Percentiles rank a stretch among this genome's conserved stretches.
Evolutionary conservation across 2,797 vertebrate genomes (phyloP).

Genomic region (Sphaeramia orbicularis): DNA sequence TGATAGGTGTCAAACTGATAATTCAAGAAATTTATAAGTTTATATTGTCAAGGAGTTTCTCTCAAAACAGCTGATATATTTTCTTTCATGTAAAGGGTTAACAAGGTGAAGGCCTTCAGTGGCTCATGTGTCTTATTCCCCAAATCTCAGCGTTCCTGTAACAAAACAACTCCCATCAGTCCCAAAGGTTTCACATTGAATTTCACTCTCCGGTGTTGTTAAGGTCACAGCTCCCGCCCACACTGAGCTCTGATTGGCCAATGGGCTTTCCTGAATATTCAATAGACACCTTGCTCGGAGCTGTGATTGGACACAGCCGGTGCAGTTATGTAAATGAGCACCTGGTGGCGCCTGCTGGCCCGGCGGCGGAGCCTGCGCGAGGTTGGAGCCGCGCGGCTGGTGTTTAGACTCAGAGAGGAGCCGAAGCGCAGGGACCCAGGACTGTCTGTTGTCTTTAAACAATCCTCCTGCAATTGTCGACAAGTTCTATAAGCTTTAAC

Average conservation of each 20-base stretch:
- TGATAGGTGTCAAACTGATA: slow-evolving; percentile 5
- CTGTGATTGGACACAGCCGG: slow-evolving; percentile 82
- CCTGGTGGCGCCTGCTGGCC: slow-evolving; percentile 83
- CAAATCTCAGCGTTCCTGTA: slow-evolving; percentile 55
- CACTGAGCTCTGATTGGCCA: slow-evolving; percentile 73
- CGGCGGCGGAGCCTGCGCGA: slow-evolving; percentile 51
- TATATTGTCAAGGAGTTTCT: slow-evolving; percentile 2
- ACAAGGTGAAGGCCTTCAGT: slow-evolving; percentile 53
- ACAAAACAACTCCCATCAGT: slow-evolving; percentile 53
- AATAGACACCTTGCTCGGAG: slow-evolving; percentile 76
- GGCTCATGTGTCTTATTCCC: slow-evolving; percentile 61
- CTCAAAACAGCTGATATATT: slow-evolving; percentile 8
- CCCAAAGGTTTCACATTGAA: slow-evolving; percentile 45
- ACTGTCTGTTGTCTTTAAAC: not conserved
- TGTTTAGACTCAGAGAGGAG: slow-evolving; percentile 24
- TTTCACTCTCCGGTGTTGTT: slow-evolving; percentile 52
- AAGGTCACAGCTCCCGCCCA: slow-evolving; percentile 66
- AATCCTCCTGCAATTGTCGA: not conserved
- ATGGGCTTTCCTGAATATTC: slow-evolving; percentile 64
- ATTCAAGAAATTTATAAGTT: slow-evolving; percentile 49
- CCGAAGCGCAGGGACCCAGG: not conserved
- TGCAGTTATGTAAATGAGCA: slow-evolving; percentile 89
- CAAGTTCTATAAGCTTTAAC: slow-evolving; percentile 8
- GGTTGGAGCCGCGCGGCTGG: slow-evolving; percentile 44
- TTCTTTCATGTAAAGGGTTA: slow-evolving; percentile 60